Evolutionary conservation across 2,113 vertebrate species (phyloP), one percentile per base, ranked within the genome.

Genomic region (Cercopithecus mona): DNA sequence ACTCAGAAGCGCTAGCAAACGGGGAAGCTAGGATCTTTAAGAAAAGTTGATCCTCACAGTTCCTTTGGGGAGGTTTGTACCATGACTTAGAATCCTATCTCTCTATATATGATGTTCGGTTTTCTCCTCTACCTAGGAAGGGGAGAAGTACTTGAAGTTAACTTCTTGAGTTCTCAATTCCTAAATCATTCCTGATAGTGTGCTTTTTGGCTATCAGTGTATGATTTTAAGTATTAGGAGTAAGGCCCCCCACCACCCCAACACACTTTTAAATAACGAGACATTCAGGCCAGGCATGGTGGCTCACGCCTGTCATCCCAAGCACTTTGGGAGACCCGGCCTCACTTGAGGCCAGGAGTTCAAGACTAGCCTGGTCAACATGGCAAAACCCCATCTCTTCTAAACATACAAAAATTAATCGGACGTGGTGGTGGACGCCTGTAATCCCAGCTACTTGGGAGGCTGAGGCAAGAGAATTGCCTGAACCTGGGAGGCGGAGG

Each of bases 231-330:
- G 5, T 57, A 48, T 61, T 55, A 61, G 70, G 40, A 16, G 4
- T 38, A 32, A 48, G 23, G 27, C 70, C 1, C 7, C 0, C 20
- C 1, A 35, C 22, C 30, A 25, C 38, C 0, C 25, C 52, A 14
- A 14, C n/a, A 38, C 16, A 38, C 9, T 84, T 82, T 64, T 48
- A 78, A 86, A 66, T 73, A 79, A 68, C 1, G 4, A 80, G 64
- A 55, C 20, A 1, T 16, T 16, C 45, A 6, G 61, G 12, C 61
- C 30, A 13, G 27, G 61, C 61, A 2, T 14, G 27, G 61, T 64
- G 61, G 12, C 27, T 64, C 11, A 64, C 6, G 5, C 61, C 61
- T 14, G 61, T 64, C 30, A 30, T 64, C 27, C 61, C 27, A 64
- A 27, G 61, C 61, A 64, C 5, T 64, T 64, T 64, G 27, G 61